Evolutionary conservation across 2,888 invertebrate genomes (phyloP).

Genomic region (Dilophus febrilis): DNA sequence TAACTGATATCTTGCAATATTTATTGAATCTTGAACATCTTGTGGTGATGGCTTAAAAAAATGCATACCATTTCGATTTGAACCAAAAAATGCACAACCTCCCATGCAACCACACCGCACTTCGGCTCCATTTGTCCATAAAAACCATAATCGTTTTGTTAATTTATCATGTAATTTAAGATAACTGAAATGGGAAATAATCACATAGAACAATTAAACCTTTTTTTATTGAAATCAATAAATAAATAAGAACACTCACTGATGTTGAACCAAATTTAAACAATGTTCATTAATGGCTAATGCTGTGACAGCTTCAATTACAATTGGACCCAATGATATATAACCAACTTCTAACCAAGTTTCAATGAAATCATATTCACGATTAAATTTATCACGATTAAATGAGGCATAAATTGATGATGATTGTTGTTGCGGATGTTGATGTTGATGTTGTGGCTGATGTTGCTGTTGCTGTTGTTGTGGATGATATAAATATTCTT

Average conservation of each 20-base stretch:
- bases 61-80: constrained; percentile 70
- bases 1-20: constrained; percentile 46
- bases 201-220: constrained; percentile 1
- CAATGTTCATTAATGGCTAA: constrained; percentile 60
- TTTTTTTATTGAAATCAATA: background rate
- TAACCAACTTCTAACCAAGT: constrained; percentile 88
- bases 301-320: constrained; percentile 77
- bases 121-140: constrained; percentile 54
- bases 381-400: constrained; percentile 6
- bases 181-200: constrained; percentile 30
- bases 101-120: constrained; percentile 89
- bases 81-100: constrained; percentile 88
- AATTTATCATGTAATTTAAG: constrained; percentile 68
- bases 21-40: constrained; percentile 66
- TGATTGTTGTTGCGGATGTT: background rate
- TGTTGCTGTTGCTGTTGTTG: too few species aligned
- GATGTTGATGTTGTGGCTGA: too few species aligned
- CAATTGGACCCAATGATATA: constrained; percentile 73
- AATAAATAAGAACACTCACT: constrained; percentile 31
- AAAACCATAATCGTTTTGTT: constrained; percentile 79
- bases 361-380: constrained; percentile 32
- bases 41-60: constrained; percentile 75
- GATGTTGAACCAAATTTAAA: constrained; percentile 62
- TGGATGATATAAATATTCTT: constrained; percentile 16
- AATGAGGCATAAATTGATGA: constrained; percentile 9